phyloP scores from a whole-genome alignment of 23 tunicate species.

The Phallusia fumigata region DNA sequence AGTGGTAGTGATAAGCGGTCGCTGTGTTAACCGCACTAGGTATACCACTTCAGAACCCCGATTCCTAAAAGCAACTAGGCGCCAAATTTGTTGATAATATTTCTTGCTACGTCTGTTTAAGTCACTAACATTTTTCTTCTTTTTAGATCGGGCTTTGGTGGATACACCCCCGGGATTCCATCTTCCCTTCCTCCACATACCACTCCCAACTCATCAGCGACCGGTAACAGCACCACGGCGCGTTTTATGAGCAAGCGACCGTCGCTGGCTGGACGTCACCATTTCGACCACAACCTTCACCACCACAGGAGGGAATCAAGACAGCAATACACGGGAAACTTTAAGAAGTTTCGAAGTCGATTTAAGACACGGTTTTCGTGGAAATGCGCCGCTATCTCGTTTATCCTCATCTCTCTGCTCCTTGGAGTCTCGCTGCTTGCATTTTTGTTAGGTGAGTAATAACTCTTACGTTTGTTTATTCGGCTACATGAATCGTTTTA shows the following conservation, averaged over 20 bases:
- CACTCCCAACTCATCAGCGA: not conserved
- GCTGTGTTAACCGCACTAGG: no score
- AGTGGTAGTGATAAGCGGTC: no score
- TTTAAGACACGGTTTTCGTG: slow-evolving; percentile 47
- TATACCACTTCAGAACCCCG: no score
- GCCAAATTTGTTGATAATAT: no score
- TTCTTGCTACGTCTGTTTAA: no score
- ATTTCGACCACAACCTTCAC: slow-evolving; percentile 15
- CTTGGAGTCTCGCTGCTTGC: slow-evolving; percentile 65
- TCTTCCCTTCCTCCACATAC: slow-evolving; percentile 23
- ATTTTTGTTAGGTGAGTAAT: slow-evolving; percentile 65
- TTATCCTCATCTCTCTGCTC: slow-evolving; percentile 37
- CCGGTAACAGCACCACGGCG: slow-evolving; percentile 45
- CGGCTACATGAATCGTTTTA: no score
- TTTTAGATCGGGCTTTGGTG: slow-evolving; percentile 17
- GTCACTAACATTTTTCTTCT: not conserved
- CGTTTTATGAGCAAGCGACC: slow-evolving; percentile 70
- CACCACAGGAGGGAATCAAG: slow-evolving; percentile 34
- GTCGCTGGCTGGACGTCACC: slow-evolving; percentile 38
- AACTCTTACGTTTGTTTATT: no score
- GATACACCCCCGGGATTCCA: slow-evolving; percentile 30
- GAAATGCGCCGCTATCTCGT: slow-evolving; percentile 54
- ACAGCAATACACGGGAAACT: slow-evolving; percentile 29
- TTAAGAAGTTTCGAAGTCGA: slow-evolving; percentile 28
- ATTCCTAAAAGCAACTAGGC: no score